Conservation (phyloP, 2,888 invertebrate genomes). For the Cordylochernes scorpioides region DNA sequence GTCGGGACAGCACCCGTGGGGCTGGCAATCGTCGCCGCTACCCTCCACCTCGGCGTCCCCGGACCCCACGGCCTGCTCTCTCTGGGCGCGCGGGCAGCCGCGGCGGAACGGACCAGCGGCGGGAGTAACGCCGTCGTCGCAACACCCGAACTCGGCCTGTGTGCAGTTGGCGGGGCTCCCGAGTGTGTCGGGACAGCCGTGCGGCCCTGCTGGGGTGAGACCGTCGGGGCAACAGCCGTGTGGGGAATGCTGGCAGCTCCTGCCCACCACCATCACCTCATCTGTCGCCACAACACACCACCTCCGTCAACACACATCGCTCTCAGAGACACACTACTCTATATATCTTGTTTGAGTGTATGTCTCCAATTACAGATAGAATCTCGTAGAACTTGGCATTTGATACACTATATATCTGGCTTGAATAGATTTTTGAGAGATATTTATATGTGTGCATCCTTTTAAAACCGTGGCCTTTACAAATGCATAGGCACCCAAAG, state of each 20-base stretch:
- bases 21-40: conserved; percentile 29
- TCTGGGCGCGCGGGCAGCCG: conserved; percentile 33
- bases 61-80: conserved; percentile 29
- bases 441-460: too few relatives aligned
- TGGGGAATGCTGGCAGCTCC: conserved; percentile 29
- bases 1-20: conserved; percentile 68
- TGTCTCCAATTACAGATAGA: too few relatives aligned
- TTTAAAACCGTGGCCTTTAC: too few relatives aligned
- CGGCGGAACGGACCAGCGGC: conserved; percentile 34
- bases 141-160: conserved; percentile 49
- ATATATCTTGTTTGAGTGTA: too few relatives aligned
- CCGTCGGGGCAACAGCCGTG: conserved; percentile 33
- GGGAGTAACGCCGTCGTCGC: conserved; percentile 49
- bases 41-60: neutral
- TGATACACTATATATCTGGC: too few relatives aligned
- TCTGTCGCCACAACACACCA: too few relatives aligned
- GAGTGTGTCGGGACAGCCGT: conserved; percentile 11
- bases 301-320: too few relatives aligned
- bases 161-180: conserved; percentile 28
- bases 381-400: too few relatives aligned
- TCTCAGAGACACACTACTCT: too few relatives aligned
- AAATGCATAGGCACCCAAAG: too few relatives aligned
- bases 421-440: too few relatives aligned
- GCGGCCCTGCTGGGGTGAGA: conserved; percentile 9
- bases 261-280: conserved; percentile 12